These are phyloP conservation scores for Phaonia tiefii DNA, from an alignment of 2,888 invertebrate genomes.

Conservation along the genomic window DNA sequence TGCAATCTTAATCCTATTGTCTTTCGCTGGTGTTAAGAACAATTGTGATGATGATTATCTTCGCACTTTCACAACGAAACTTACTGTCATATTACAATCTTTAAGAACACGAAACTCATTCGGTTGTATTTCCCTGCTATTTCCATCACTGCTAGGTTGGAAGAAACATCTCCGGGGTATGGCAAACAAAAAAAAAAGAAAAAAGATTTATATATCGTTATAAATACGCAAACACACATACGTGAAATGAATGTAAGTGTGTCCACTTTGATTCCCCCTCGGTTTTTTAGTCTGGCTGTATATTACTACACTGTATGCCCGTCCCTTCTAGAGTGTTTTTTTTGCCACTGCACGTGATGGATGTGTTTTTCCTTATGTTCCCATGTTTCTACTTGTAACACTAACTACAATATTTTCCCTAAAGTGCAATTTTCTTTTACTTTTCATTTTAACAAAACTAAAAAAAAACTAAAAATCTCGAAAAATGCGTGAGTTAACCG, in stretches of 20 bases:
- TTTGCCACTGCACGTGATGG: conserved; percentile 5
- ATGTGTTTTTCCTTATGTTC: neutral
- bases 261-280: neutral
- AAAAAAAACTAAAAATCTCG: neutral
- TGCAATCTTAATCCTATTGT: no score
- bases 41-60: conserved; percentile 16
- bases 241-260: neutral
- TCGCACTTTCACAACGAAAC: neutral
- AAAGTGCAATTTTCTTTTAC: conserved; percentile 52
- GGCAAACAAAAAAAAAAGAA: no score
- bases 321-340: neutral
- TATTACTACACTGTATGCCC: no score
- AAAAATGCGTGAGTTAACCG: conserved; percentile 10
- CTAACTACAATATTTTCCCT: conserved; percentile 40
- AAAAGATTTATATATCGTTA: neutral
- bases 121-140: neutral
- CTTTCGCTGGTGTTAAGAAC: conserved; percentile 16
- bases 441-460: conserved; percentile 31
- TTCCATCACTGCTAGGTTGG: neutral
- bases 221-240: neutral
- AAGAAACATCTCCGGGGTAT: neutral
- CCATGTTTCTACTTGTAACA: neutral
- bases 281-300: no score
- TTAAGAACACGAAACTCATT: neutral
- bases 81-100: conserved; percentile 18